Conservation (phyloP, 2,888 invertebrate species). For the Megaustenia siamemsis region DNA sequence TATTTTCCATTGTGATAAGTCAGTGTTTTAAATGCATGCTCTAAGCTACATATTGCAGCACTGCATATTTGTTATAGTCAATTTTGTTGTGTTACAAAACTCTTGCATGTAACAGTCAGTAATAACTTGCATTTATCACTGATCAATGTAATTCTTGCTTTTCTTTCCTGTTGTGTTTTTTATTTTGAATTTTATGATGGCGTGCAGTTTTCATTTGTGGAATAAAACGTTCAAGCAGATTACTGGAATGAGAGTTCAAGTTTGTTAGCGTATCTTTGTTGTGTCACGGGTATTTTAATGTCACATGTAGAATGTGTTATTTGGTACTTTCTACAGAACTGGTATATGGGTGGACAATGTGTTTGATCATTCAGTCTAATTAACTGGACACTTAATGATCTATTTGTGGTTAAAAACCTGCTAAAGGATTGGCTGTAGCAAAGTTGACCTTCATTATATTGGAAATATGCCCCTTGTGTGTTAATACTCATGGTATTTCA, state of each 20-base stretch:
- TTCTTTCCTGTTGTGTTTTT: background rate
- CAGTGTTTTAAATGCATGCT: background rate
- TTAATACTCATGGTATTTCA: too few species aligned
- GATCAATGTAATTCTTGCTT: background rate
- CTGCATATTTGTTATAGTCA: background rate
- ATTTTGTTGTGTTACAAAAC: background rate
- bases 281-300: too few species aligned
- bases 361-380: too few species aligned
- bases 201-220: constrained; percentile 37
- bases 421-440: too few species aligned
- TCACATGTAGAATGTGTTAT: too few species aligned
- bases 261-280: background rate
- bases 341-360: too few species aligned
- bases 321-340: too few species aligned
- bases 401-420: too few species aligned
- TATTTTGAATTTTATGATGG: background rate
- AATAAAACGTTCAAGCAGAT: constrained; percentile 39
- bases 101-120: background rate
- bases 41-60: background rate
- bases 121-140: constrained; percentile 8
- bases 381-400: too few species aligned
- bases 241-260: background rate
- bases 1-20: background rate
- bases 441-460: too few species aligned
- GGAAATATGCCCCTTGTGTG: too few species aligned